These are phyloP conservation scores for Perizoma flavofasciatum DNA, from an alignment of 2,888 invertebrate species.

Conservation along the genomic window DNA sequence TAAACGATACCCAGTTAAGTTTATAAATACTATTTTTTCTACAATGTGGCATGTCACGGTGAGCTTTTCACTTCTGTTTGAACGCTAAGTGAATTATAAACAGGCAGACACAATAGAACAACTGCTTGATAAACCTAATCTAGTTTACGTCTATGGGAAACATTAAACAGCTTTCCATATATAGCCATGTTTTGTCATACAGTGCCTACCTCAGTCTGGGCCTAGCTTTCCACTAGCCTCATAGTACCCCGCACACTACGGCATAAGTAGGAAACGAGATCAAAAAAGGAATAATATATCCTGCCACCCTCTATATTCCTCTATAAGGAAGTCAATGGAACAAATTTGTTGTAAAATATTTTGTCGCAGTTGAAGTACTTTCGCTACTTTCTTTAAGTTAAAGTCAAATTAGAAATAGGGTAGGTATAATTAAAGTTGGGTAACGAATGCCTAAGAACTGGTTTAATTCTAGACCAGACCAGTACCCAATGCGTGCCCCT, in stretches of 20 bases:
- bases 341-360: neutral
- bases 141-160: neutral
- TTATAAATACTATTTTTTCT: neutral
- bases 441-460: conserved; percentile 62
- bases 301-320: too few relatives aligned
- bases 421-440: conserved; percentile 59
- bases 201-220: too few relatives aligned
- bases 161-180: neutral
- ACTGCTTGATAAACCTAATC: conserved; percentile 10
- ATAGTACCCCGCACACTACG: too few relatives aligned
- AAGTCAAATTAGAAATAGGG: conserved; percentile 47
- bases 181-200: neutral
- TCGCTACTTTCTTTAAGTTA: conserved; percentile 34
- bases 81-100: conserved; percentile 14
- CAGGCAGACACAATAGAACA: conserved; percentile 4
- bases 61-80: conserved; percentile 12
- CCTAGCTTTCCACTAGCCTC: too few relatives aligned
- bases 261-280: too few relatives aligned
- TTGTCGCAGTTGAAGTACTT: too few relatives aligned
- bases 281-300: too few relatives aligned
- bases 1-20: too few relatives aligned
- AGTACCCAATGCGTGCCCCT: conserved; percentile 49
- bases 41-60: neutral
- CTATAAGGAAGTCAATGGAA: too few relatives aligned
- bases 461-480: conserved; percentile 52